phyloP scores from a whole-genome alignment of 2,888 invertebrate genomes.

The Imbricaverruca yamaguchii region DNA sequence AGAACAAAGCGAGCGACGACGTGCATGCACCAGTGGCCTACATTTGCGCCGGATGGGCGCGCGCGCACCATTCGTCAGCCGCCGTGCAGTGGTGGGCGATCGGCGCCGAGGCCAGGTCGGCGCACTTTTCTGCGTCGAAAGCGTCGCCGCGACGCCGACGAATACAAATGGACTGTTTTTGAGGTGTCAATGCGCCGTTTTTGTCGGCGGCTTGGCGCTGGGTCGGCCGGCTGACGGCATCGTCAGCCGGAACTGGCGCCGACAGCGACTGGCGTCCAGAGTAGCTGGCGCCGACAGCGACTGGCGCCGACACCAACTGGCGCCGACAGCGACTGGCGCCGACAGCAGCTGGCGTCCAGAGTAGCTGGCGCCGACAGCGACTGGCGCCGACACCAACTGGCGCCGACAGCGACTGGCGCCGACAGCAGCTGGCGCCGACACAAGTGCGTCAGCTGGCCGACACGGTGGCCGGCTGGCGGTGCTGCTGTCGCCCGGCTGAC shows the following conservation, averaged over 20 bases:
- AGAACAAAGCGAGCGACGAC: no score
- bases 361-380: neutral
- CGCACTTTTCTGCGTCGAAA: neutral
- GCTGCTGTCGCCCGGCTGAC: no score
- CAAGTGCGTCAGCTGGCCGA: no score
- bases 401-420: no score
- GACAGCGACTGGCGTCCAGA: neutral
- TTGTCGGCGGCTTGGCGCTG: neutral
- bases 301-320: neutral
- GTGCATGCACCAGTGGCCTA: no score
- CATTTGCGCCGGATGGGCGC: no score
- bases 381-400: neutral
- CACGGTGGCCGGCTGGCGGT: no score
- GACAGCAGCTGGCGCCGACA: no score
- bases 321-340: no score
- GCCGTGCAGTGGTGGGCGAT: neutral
- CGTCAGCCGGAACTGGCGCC: neutral
- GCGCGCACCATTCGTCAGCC: neutral
- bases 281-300: neutral
- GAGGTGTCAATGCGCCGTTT: neutral
- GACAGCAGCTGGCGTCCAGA: neutral
- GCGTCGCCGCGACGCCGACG: neutral
- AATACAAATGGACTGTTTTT: constrained; percentile 14
- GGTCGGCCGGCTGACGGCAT: neutral
- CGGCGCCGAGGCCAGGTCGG: neutral